These are phyloP conservation scores for Fukomys damarensis DNA, from an alignment of 2,113 vertebrate species.

Conservation along the genomic window DNA sequence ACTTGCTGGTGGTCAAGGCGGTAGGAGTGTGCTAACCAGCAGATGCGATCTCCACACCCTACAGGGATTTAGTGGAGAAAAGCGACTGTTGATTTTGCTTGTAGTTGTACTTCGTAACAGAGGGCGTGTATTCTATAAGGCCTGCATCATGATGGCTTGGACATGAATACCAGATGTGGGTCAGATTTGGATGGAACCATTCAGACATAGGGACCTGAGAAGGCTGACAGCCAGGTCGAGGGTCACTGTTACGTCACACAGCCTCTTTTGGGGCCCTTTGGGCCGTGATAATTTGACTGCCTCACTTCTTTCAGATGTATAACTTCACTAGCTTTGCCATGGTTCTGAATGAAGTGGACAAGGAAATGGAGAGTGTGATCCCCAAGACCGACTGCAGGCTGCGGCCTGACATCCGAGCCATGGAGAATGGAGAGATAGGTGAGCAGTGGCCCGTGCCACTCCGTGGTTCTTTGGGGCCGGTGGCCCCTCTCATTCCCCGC, in stretches of 20 bases:
- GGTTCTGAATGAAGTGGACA: slow-evolving; percentile 96
- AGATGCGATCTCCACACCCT: not conserved
- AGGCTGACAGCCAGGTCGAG: fast-evolving
- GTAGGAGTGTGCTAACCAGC: not conserved
- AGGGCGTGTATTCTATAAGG: not conserved
- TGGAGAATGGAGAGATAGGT: slow-evolving; percentile 99
- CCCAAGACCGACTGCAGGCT: slow-evolving; percentile 96
- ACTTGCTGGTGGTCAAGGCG: not conserved
- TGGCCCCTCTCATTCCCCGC: not conserved
- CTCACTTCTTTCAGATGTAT: slow-evolving; percentile 91
- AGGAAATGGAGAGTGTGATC: slow-evolving; percentile 93
- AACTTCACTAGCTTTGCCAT: slow-evolving; percentile 97
- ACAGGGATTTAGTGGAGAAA: not conserved
- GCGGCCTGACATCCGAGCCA: slow-evolving; percentile 95
- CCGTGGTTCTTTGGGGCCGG: not conserved
- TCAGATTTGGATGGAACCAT: not conserved
- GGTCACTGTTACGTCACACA: fast-evolving
- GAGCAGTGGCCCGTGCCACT: not conserved
- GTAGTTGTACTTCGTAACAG: not conserved
- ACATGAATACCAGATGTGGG: not conserved
- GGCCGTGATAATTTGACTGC: not conserved
- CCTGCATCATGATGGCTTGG: not conserved
- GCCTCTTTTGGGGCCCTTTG: not conserved
- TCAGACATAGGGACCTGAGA: not conserved
- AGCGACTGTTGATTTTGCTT: not conserved